Evolutionary conservation across 1,140 invertebrate species (phyloP).

Genomic region (Eumeta japonica): DNA sequence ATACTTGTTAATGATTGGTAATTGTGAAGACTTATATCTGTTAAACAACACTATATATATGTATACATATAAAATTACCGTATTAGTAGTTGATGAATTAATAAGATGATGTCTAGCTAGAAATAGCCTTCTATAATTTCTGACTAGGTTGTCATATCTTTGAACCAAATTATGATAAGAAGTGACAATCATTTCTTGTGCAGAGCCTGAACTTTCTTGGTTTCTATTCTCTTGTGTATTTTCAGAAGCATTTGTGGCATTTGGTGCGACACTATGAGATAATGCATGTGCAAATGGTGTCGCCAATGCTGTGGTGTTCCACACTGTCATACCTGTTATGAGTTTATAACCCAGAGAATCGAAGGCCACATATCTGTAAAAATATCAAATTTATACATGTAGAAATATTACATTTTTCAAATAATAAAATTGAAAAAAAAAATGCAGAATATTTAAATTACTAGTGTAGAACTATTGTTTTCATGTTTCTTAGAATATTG

Average conservation of each 20-base stretch:
- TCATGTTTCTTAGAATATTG: too few relatives aligned
- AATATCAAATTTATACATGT: neutral
- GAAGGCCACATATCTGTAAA: constrained; percentile 80
- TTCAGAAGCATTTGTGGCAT: too few relatives aligned
- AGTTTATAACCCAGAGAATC: constrained; percentile 78
- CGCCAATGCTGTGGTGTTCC: constrained; percentile 15
- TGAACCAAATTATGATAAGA: constrained; percentile 52
- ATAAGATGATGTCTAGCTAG: constrained; percentile 45
- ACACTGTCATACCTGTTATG: constrained; percentile 77
- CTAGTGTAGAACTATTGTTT: too few relatives aligned
- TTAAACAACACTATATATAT: too few relatives aligned
- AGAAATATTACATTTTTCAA: too few relatives aligned
- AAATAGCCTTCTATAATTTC: constrained; percentile 48
- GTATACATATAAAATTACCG: constrained; percentile 26
- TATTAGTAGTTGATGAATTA: constrained; percentile 32
- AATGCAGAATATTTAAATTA: too few relatives aligned
- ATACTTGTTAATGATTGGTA: too few relatives aligned
- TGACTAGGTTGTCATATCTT: constrained; percentile 49
- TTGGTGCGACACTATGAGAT: too few relatives aligned
- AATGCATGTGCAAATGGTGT: constrained; percentile 21
- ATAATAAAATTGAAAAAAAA: too few relatives aligned
- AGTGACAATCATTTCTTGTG: constrained; percentile 47
- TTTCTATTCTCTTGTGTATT: too few relatives aligned
- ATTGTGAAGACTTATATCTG: too few relatives aligned
- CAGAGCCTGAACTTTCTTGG: constrained; percentile 22